Evolutionary conservation across 2,797 vertebrate genomes (phyloP).

Genomic region (Microctenopoma steveboyesi): DNA sequence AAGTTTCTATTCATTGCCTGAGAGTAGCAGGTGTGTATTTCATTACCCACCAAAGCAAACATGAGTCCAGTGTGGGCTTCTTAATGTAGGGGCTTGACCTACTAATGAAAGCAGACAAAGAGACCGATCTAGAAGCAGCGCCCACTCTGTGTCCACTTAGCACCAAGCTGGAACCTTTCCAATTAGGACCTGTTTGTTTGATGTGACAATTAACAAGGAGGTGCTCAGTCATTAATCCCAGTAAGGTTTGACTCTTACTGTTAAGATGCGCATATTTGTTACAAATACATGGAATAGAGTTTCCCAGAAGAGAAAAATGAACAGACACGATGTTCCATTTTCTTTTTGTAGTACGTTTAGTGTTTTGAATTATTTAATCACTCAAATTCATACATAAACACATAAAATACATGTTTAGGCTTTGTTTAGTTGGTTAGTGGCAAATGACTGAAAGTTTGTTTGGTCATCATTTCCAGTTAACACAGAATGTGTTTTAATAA

Average conservation of each 20-base stretch:
- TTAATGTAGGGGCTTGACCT: slow-evolving; percentile 80
- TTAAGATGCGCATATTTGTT: slow-evolving; percentile 48
- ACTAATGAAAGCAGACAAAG: slow-evolving; percentile 81
- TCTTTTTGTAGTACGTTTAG: neutral
- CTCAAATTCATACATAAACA: neutral
- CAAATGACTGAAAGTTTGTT: slow-evolving; percentile 10
- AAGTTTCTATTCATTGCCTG: slow-evolving; percentile 77
- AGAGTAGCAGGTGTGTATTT: slow-evolving; percentile 86
- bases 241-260: slow-evolving; percentile 51
- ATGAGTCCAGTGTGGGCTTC: slow-evolving; percentile 71
- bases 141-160: slow-evolving; percentile 77
- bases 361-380: neutral
- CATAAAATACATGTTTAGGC: neutral
- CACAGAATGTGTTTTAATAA: slow-evolving; percentile 47
- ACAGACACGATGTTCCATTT: neutral
- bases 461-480: slow-evolving; percentile 21
- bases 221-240: slow-evolving; percentile 68
- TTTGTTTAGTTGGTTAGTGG: slow-evolving; percentile 5
- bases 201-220: slow-evolving; percentile 81
- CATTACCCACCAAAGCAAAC: slow-evolving; percentile 75
- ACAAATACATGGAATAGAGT: slow-evolving; percentile 22
- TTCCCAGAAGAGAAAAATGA: neutral
- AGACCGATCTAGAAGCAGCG: slow-evolving; percentile 74
- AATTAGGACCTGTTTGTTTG: slow-evolving; percentile 84
- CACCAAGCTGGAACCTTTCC: slow-evolving; percentile 74